Base-by-base conservation (phyloP, 2,888 invertebrate genomes). In the Synanthedon vespiformis region DNA sequence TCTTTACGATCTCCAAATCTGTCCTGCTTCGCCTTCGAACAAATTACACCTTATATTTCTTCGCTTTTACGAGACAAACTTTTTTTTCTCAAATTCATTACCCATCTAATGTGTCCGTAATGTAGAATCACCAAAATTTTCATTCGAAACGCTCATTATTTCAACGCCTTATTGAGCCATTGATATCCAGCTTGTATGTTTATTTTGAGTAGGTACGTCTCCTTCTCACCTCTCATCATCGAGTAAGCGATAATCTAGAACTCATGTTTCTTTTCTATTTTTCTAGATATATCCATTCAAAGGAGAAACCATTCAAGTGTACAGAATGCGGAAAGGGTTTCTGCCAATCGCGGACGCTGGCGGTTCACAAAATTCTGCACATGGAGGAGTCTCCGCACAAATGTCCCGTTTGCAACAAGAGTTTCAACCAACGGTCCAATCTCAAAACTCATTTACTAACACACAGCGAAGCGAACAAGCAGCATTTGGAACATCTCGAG, bases 291-390 rank as follows among this genome's bases (percentile, higher is more conserved):
- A 99, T 98, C 61, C 99, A 99, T 86, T 96, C 96, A 61, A 98
- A 98, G 75, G 97, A 98, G 82, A 99, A 99, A 78, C 99, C 99
- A 0, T 99, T 98, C 88, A 98, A 97, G 74, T 99, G 99, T 80
- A 91, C 90, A 3, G 95, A 97, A 66, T 99, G 99, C 78, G 97
- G 97, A 49, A 99, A 99, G 84, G 99, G 99, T 4, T 99, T 99
- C 84, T 99, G 99, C 77, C 99, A 99, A 75, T 95, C 96, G 18
- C 90, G 99, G 51, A 99, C 99, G 0, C 87, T 99, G 61, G 97
- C 98, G 1, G 98, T 98, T 1, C 99, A 99, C 87, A 95, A 95
- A 79, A 95, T 97, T 59, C 91, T 97, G 40, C 97, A 97, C 74
- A 90, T 95, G 91, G 96, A 97, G 80, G 96, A 97, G 78, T 95